Evolutionary conservation across 2,113 vertebrate species (phyloP), one percentile per base, ranked within the genome.

Genomic region (Felis catus): DNA sequence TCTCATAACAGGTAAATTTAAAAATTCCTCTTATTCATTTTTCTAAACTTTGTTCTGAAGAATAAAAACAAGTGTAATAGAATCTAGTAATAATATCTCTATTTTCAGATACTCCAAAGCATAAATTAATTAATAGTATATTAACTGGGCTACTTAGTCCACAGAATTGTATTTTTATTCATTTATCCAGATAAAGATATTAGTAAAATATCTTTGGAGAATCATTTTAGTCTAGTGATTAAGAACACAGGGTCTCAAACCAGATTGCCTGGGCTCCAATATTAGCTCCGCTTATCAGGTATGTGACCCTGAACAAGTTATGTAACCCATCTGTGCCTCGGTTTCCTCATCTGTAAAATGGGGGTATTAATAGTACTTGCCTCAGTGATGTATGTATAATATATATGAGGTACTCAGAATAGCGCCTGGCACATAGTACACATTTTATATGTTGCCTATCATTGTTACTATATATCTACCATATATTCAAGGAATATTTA

Each of bases 41-140:
- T 27, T 68, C 66, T 92, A 71, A 90, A 92, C 7, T 94, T 73
- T 78, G 15, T 90, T 82, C 8, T 96, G 25, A 92, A 80, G 21
- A 78, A 61, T 73, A 74, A 41, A 71, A 53, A 79, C 5, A 81
- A 70, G 2, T 78, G 71, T 90, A 71, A 23, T 78, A 81, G 23
- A 92, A 86, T 31, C 19, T 90, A 91, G 12, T 70, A 85, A 82
- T 41, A 65, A 4, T 6, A 74, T n/a, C 21, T 15, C 55, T 80
- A 81, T 92, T 94, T 96, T 92, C 45, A 71, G 45, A 83, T 76
- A 48, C 1, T 1, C 1, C 31, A 79, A 51, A 53, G 41, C 14
- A 82, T 74, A 89, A 63, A 41, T 68, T 85, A 89, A 82, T 92
- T 41, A 87, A 45, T 39, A 89, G 48, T 29, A 73, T 83, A 25